Evolutionary conservation across 1,140 invertebrate genomes (phyloP).

Genomic region (Sipha flava): DNA sequence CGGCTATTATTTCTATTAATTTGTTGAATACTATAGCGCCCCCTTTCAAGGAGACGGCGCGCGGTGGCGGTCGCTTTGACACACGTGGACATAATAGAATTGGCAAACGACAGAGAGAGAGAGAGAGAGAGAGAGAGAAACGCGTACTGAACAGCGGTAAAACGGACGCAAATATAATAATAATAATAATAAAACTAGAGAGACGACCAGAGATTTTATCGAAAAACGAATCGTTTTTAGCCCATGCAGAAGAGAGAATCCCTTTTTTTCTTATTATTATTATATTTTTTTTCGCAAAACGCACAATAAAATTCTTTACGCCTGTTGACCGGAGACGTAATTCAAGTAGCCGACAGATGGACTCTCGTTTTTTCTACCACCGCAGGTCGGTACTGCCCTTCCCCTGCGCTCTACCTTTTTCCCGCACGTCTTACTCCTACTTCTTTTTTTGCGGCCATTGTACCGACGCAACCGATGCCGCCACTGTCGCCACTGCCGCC

Average conservation of each 20-base stretch:
- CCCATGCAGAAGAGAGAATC: conserved; percentile 13
- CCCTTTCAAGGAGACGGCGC: neutral
- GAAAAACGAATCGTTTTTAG: conserved; percentile 29
- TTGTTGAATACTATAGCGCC: conserved; percentile 24
- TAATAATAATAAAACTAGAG: conserved; percentile 25
- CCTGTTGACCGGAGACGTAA: conserved; percentile 32
- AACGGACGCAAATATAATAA: conserved; percentile 3
- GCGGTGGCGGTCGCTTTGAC: conserved; percentile 26
- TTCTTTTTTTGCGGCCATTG: neutral
- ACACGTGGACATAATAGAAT: conserved; percentile 1
- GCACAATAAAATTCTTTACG: conserved; percentile 33
- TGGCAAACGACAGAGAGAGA: neutral
- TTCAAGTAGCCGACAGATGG: conserved; percentile 31
- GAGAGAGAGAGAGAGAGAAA: neutral
- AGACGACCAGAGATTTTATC: conserved; percentile 24
- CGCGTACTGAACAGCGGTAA: neutral
- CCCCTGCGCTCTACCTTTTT: neutral
- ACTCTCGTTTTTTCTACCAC: neutral
- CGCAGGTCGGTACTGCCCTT: no score
- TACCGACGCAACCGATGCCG: neutral
- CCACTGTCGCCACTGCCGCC: neutral
- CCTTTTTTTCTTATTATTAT: neutral
- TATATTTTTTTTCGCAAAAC: neutral
- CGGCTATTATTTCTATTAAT: conserved; percentile 27
- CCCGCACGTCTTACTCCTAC: neutral